These are phyloP conservation scores for Scytalopus superciliaris DNA, from an alignment of 2,113 vertebrate genomes.

Conservation along the genomic window DNA sequence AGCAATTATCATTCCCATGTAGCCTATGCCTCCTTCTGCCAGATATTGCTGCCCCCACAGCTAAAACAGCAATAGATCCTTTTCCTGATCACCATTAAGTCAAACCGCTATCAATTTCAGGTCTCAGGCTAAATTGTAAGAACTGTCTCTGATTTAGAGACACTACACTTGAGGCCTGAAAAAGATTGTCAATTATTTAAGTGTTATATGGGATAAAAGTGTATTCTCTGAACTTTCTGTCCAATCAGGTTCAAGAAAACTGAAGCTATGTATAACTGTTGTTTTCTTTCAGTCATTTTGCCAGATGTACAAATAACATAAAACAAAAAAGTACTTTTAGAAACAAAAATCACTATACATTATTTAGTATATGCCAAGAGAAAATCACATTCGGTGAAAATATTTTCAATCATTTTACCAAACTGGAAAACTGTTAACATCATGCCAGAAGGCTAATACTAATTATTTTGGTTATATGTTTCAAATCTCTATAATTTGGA, in stretches of 20 bases:
- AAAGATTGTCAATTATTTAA: not conserved
- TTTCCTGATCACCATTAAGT: not conserved
- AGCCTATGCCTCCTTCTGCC: not conserved
- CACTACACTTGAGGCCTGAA: not conserved
- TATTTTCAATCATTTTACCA: not conserved
- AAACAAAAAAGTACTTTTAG: not conserved
- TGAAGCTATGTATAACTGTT: not conserved
- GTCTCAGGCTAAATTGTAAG: not conserved
- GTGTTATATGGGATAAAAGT: not conserved
- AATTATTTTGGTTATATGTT: not conserved
- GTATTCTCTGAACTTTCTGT: not conserved
- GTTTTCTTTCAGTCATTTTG: not conserved
- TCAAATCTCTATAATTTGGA: not conserved
- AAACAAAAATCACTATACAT: not conserved
- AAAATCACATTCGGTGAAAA: not conserved
- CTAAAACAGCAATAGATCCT: not conserved
- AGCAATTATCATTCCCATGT: not conserved
- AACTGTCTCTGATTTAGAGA: not conserved
- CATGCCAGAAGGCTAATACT: not conserved
- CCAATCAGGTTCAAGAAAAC: not conserved
- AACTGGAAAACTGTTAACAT: not conserved
- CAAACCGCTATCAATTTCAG: not conserved
- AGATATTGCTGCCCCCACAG: not conserved
- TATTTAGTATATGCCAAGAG: not conserved
- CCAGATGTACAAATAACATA: not conserved